Evolutionary conservation across 2,888 invertebrate species (phyloP).

Genomic region (Lamellibrachia columna): DNA sequence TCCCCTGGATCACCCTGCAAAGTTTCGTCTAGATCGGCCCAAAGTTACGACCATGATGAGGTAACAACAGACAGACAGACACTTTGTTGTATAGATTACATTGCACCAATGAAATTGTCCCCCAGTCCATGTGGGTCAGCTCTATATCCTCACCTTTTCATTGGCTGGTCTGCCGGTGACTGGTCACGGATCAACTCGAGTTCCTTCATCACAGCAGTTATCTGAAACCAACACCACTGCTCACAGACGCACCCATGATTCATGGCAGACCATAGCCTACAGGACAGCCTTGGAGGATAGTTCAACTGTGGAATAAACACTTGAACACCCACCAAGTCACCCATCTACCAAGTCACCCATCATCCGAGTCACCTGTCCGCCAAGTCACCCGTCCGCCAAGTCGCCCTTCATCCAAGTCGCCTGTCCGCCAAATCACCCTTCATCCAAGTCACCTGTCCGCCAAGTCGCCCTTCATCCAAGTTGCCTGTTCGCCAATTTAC

Average conservation of each 20-base stretch:
- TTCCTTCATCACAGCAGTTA: conserved; percentile 49
- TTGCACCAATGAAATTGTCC: background rate
- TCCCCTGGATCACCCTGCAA: no score
- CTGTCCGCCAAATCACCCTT: background rate
- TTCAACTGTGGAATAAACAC: background rate
- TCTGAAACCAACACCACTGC: conserved; percentile 40
- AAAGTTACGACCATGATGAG: no score
- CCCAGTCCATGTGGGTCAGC: background rate
- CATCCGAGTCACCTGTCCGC: background rate
- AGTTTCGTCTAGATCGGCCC: no score
- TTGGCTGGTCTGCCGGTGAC: conserved; percentile 28
- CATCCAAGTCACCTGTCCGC: background rate
- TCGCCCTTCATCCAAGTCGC: background rate
- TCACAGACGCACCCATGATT: background rate
- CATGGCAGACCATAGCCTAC: background rate
- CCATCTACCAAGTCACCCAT: background rate
- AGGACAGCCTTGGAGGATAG: background rate
- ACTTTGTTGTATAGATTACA: no score
- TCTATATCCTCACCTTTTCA: conserved; percentile 34
- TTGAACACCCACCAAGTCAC: background rate
- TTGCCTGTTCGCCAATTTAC: background rate
- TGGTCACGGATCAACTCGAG: conserved; percentile 43
- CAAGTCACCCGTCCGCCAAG: background rate
- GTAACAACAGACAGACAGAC: no score
- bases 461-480: background rate